Evolutionary conservation across 2,888 invertebrate genomes (phyloP).

Genomic region (Rhopalosiphum nymphaeae): DNA sequence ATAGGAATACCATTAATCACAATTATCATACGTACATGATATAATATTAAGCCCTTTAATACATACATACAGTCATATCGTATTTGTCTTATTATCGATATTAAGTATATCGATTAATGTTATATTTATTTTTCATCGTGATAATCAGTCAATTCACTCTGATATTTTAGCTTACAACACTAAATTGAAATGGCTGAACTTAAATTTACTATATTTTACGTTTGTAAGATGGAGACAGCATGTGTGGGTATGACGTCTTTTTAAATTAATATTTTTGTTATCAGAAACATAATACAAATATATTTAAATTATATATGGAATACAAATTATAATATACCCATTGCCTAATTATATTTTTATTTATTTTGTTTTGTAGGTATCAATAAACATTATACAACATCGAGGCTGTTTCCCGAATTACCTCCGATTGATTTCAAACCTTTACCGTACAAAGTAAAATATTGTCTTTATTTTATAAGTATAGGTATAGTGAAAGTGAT

Average conservation of each 20-base stretch:
- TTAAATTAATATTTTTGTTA: not conserved
- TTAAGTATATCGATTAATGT: not conserved
- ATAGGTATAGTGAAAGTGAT: not conserved
- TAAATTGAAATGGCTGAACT: not conserved
- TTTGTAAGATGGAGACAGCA: not conserved
- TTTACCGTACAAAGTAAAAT: constrained; percentile 45
- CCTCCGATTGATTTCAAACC: constrained; percentile 50
- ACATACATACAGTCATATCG: not conserved
- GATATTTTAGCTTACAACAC: not conserved
- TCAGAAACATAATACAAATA: not conserved
- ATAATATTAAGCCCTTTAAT: not conserved
- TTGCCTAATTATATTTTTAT: not conserved
- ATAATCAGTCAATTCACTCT: not conserved
- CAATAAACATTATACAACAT: constrained; percentile 31
- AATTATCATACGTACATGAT: not conserved
- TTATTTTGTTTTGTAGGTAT: constrained; percentile 21
- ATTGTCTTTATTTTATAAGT: not conserved
- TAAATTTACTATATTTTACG: not conserved
- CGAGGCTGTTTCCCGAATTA: constrained; percentile 3
- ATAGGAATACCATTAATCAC: not conserved
- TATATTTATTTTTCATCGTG: not conserved
- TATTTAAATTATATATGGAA: not conserved
- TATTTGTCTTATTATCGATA: not conserved
- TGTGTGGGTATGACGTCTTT: too few relatives aligned
- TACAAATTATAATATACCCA: not conserved